These are phyloP conservation scores for Hermaeophaga mercurialis DNA, from an alignment of 2,888 invertebrate species.

Conservation along the genomic window DNA sequence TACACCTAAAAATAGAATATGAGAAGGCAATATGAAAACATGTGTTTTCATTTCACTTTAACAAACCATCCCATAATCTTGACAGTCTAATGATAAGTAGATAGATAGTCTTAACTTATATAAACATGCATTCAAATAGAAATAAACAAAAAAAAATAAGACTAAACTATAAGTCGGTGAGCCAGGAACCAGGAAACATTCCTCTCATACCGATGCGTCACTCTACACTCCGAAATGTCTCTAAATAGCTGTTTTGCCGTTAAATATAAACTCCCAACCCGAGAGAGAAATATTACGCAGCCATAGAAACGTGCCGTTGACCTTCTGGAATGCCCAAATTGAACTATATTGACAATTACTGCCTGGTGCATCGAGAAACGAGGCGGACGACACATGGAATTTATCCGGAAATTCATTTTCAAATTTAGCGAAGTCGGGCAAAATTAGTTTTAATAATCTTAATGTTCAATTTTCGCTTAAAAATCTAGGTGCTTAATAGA, in stretches of 20 bases:
- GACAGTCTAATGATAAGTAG: background rate
- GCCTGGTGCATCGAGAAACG: too few species aligned
- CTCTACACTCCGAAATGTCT: conserved; percentile 14
- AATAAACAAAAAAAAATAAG: background rate
- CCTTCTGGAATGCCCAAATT: conserved; percentile 23
- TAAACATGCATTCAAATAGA: background rate
- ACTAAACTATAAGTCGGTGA: conserved; percentile 8
- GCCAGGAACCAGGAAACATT: conserved; percentile 21
- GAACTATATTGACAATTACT: conserved; percentile 16
- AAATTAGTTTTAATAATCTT: too few species aligned
- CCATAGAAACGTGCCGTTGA: conserved; percentile 16
- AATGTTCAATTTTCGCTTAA: too few species aligned
- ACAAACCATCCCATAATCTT: background rate
- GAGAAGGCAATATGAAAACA: too few species aligned
- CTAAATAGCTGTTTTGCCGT: conserved; percentile 23
- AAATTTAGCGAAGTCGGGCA: too few species aligned
- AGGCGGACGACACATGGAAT: too few species aligned
- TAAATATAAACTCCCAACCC: conserved; percentile 22
- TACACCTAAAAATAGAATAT: background rate
- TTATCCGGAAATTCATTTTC: too few species aligned
- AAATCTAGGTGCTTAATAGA: too few species aligned
- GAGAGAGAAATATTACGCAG: conserved; percentile 2
- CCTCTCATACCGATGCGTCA: conserved; percentile 18
- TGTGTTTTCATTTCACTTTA: background rate
- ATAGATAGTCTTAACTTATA: background rate